Conservation (phyloP, 2,113 vertebrate genomes). For the Amazona guildingii region DNA sequence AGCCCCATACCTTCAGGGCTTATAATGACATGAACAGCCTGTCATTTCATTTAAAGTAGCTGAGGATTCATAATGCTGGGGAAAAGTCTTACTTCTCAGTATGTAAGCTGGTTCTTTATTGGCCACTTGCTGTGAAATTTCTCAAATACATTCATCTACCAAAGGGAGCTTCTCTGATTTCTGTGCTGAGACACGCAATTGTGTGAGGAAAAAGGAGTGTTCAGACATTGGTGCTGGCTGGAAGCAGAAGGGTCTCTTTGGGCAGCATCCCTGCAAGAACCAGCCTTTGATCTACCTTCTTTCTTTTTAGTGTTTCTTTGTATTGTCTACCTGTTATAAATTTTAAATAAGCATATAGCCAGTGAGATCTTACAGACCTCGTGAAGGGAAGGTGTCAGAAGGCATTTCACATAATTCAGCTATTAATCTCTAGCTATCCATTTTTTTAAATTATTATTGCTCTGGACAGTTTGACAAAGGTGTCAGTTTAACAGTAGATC, state of each 20-base stretch:
- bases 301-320: not conserved
- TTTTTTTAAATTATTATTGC: not conserved
- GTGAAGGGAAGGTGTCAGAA: not conserved
- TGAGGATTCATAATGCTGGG: not conserved
- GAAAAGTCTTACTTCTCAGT: not conserved
- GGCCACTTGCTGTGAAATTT: conserved; percentile 25
- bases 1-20: not conserved
- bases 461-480: not conserved
- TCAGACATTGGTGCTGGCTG: accelerated
- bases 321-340: not conserved
- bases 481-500: not conserved
- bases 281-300: not conserved
- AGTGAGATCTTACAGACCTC: not conserved
- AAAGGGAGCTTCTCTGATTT: not conserved
- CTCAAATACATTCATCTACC: not conserved
- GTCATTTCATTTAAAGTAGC: not conserved
- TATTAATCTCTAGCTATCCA: not conserved
- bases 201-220: not conserved
- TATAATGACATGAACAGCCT: not conserved
- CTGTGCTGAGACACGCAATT: not conserved
- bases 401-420: not conserved
- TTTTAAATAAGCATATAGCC: not conserved
- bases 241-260: not conserved
- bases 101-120: not conserved
- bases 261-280: not conserved